These are phyloP conservation scores for Indicator indicator DNA, from an alignment of 2,113 vertebrate genomes.

Conservation along the genomic window DNA sequence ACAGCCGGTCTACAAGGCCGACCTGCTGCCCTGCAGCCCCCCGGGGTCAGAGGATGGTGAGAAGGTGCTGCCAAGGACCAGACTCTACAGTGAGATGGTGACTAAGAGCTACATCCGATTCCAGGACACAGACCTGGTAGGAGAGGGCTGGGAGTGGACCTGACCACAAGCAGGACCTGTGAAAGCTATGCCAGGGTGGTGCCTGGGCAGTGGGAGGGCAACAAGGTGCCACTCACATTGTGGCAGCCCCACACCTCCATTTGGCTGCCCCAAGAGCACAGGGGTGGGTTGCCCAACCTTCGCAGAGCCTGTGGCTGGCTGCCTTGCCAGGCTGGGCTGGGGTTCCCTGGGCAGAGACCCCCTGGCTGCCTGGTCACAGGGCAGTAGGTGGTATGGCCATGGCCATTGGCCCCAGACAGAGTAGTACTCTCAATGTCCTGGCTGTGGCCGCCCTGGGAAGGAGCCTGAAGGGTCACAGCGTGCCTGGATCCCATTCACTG, in stretches of 20 bases:
- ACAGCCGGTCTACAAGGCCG: slow-evolving; percentile 87
- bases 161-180: accelerated
- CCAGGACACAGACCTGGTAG: slow-evolving; percentile 86
- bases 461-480: background rate
- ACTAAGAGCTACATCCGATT: slow-evolving; percentile 83
- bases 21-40: slow-evolving; percentile 73
- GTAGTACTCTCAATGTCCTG: background rate
- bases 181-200: background rate
- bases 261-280: background rate
- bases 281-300: background rate
- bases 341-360: background rate
- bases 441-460: background rate
- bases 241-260: background rate
- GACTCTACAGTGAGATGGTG: slow-evolving; percentile 79
- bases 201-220: background rate
- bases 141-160: background rate
- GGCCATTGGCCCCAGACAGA: background rate
- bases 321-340: background rate
- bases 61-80: slow-evolving; percentile 51
- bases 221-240: accelerated
- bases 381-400: background rate
- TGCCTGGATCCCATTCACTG: background rate
- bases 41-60: background rate
- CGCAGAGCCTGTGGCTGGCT: background rate
- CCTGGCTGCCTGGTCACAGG: background rate